Evolutionary conservation across 2,113 vertebrate genomes (phyloP), one percentile per base, ranked within the genome.

Genomic region (Microtus ochrogaster): DNA sequence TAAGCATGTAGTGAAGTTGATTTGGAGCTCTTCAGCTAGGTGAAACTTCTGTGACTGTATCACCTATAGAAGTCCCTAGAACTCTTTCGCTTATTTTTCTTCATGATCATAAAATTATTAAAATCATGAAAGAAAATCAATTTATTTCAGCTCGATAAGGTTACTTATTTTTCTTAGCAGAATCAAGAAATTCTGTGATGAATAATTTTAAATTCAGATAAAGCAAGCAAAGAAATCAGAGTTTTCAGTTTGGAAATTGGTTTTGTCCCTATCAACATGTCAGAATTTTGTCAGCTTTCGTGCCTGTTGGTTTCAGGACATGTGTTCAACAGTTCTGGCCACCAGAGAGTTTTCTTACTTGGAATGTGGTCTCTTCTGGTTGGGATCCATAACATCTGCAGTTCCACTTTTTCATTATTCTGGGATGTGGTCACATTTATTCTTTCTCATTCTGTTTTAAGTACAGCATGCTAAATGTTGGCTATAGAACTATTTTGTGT

Each of bases 381-480:
- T 79, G 44, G 88, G 70, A 96, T 93, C 94, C 95, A 94, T 61
- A 58, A 84, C 96, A 97, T 94, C 97, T 97, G 97, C 66, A 81
- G 4, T 68, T 96, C 30, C 87, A n/a, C 36, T 16, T 70, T 93
- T 76, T 76, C n/a, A 6, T 66, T 39, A 33, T 83, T 41, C 26
- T 82, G 49, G 30, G 44, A 91, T 63, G 21, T 7, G 61, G 3
- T 94, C 52, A 78, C 72, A 89, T 74, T 81, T 63, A 70, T 76
- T 83, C 58, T 95, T 91, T 93, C 44, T 77, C 55, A 63, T 83
- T 83, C 44, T 89, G 36, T n/a, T 94, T 52, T 78, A 72, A 95
- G 55, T 5, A 70, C 33, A 65, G 30, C 72, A 58, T 52, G 61
- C 16, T 94, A 39, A 73, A 81, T 33, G 90, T 41, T 52, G 30